A percentile compares a stretch with the other conserved stretches of the same genome.
These are phyloP conservation scores for Euglossa dilemma DNA, from an alignment of 1,140 invertebrate species.

Conservation along the genomic window DNA sequence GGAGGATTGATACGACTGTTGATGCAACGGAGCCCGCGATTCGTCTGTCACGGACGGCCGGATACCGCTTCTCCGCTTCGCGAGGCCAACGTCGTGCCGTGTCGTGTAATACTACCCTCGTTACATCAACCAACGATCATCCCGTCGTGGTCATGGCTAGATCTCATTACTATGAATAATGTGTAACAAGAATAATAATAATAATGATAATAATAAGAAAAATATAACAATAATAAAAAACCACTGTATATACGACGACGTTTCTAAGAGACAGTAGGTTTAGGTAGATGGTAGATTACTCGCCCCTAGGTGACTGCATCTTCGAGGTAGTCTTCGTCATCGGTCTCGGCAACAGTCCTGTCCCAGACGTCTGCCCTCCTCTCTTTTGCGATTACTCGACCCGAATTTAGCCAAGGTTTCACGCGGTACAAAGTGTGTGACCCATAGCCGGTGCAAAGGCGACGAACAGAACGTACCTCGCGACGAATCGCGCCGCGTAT, in stretches of 20 bases:
- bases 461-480: not conserved
- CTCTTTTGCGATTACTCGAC: constrained; percentile 68
- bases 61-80: not conserved
- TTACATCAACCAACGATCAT: constrained; percentile 25
- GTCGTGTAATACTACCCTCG: not conserved
- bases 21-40: too few species aligned
- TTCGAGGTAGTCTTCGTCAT: constrained; percentile 79
- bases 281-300: constrained; percentile 82
- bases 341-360: constrained; percentile 74
- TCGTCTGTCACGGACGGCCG: not conserved
- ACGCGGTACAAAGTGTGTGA: constrained; percentile 46
- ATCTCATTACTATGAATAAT: constrained; percentile 71
- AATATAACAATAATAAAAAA: constrained; percentile 68
- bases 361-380: constrained; percentile 71
- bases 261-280: constrained; percentile 80
- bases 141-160: constrained; percentile 61
- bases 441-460: constrained; percentile 65
- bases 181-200: constrained; percentile 62
- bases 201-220: not conserved
- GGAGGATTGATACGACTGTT: constrained; percentile 56
- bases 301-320: constrained; percentile 81
- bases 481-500: not conserved
- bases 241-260: constrained; percentile 77
- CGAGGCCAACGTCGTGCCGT: too few species aligned
- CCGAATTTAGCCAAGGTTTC: constrained; percentile 49